These are phyloP conservation scores for Rhabdomys pumilio DNA, from an alignment of 2,797 vertebrate species.

Conservation along the genomic window DNA sequence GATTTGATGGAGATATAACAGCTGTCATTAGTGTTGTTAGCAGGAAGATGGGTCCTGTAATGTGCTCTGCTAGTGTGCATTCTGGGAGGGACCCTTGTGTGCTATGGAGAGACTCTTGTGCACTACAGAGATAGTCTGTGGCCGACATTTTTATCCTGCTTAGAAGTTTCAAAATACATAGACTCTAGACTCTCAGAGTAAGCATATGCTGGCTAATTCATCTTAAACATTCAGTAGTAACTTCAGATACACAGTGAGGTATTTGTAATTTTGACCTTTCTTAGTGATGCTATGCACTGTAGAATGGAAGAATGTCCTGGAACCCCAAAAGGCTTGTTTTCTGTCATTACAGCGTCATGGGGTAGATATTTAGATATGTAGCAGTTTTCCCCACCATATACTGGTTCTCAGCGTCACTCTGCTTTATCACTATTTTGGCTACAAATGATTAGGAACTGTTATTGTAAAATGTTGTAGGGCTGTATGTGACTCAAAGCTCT, in stretches of 20 bases:
- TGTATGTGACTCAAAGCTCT: conserved; percentile 66
- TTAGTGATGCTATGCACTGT: neutral
- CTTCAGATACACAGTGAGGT: neutral
- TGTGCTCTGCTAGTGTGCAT: neutral
- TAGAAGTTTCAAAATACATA: neutral
- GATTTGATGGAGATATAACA: neutral
- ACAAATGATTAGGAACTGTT: conserved; percentile 71
- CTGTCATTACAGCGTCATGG: neutral
- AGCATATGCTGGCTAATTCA: neutral
- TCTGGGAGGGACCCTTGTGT: neutral
- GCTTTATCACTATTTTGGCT: conserved; percentile 77
- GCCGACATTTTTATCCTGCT: neutral
- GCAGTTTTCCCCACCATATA: neutral
- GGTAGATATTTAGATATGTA: conserved; percentile 8
- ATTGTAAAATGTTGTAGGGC: conserved; percentile 66
- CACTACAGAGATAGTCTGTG: neutral
- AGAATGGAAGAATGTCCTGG: conserved; percentile 8
- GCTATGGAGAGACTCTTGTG: neutral
- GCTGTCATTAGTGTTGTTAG: neutral
- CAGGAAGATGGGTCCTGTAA: too few relatives aligned
- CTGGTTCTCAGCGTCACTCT: conserved; percentile 66
- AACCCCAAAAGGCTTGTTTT: conserved; percentile 22
- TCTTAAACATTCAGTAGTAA: neutral
- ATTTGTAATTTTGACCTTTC: neutral
- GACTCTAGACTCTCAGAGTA: neutral